These are phyloP conservation scores for Plutella xylostella DNA, from an alignment of 2,888 invertebrate genomes.

Conservation along the genomic window DNA sequence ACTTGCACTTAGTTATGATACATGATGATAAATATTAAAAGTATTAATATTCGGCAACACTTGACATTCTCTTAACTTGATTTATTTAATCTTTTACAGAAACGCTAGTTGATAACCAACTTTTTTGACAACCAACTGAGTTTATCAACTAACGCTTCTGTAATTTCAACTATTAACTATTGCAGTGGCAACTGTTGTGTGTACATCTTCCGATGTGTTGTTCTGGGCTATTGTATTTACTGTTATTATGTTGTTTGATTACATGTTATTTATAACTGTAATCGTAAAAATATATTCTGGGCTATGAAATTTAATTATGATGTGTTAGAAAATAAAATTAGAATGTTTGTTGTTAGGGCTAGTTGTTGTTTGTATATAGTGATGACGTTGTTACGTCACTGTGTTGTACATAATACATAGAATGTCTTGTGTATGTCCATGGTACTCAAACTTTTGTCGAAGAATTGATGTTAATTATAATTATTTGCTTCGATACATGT, in stretches of 20 bases:
- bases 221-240: conserved; percentile 60
- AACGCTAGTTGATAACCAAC: too few relatives aligned
- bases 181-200: conserved; percentile 51
- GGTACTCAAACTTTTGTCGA: conserved; percentile 36
- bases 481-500: too few relatives aligned
- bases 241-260: conserved; percentile 27
- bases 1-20: conserved; percentile 55
- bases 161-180: conserved; percentile 62
- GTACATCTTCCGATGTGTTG: conserved; percentile 24
- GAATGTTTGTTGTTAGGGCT: conserved; percentile 50
- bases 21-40: conserved; percentile 64
- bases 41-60: conserved; percentile 67
- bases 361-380: conserved; percentile 40
- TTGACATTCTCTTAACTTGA: conserved; percentile 47
- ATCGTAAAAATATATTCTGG: conserved; percentile 7
- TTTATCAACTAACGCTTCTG: too few relatives aligned
- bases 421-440: conserved; percentile 52
- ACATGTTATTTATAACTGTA: not conserved
- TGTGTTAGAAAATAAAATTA: conserved; percentile 30
- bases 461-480: too few relatives aligned
- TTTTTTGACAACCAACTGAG: not conserved
- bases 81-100: not conserved
- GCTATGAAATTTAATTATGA: conserved; percentile 3
- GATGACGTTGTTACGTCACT: too few relatives aligned
- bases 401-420: conserved; percentile 26